Evolutionary conservation across 2,113 vertebrate species (phyloP).

Genomic region (Lontra canadensis): DNA sequence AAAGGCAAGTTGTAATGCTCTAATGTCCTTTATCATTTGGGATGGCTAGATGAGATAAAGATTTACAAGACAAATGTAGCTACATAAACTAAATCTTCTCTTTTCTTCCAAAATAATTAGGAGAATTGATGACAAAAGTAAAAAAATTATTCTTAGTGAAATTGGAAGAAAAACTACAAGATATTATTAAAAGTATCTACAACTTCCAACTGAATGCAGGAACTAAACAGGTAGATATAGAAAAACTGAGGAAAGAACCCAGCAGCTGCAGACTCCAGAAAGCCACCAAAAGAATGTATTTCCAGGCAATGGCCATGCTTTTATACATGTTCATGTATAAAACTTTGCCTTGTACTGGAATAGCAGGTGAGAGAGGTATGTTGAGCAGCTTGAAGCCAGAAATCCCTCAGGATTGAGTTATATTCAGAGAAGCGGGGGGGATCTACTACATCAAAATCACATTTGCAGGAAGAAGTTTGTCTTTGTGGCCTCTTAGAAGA

Average conservation of each 20-base stretch:
- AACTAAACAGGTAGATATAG: background rate
- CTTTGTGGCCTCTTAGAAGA: background rate
- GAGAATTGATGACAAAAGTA: background rate
- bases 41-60: background rate
- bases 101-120: background rate
- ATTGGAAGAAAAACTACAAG: background rate
- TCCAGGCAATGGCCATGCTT: background rate
- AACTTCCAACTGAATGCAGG: background rate
- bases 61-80: background rate
- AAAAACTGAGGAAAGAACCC: background rate
- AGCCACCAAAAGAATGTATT: background rate
- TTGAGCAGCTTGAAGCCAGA: background rate
- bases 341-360: background rate
- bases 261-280: background rate
- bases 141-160: background rate
- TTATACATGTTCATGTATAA: background rate
- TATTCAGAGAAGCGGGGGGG: background rate
- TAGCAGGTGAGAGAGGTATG: background rate
- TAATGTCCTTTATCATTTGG: background rate
- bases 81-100: background rate
- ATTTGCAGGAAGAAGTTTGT: background rate
- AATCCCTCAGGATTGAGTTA: background rate
- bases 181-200: background rate
- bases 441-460: background rate
- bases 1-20: background rate